These are phyloP conservation scores for Haplotaxodon microlepis DNA, from an alignment of 2,113 vertebrate species.

Conservation along the genomic window DNA sequence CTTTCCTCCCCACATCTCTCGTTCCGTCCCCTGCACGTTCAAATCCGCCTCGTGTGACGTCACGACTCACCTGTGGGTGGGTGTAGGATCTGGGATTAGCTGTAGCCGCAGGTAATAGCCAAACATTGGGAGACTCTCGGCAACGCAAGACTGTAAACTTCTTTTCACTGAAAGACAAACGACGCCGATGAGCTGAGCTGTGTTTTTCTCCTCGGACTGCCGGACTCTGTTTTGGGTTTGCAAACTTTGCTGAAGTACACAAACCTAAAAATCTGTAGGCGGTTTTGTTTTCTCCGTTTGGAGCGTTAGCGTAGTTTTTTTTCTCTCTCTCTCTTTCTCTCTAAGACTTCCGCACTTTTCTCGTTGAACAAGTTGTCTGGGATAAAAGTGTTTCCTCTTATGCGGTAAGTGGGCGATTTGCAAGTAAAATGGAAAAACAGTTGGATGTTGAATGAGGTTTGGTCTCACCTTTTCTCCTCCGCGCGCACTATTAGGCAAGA, in stretches of 20 bases:
- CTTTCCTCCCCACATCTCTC: background rate
- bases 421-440: background rate
- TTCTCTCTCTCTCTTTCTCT: rapidly evolving
- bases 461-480: background rate
- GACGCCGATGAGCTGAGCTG: background rate
- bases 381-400: conserved; percentile 42
- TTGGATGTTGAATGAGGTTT: background rate
- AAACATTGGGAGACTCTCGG: conserved; percentile 33
- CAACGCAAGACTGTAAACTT: background rate
- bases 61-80: conserved; percentile 66
- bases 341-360: conserved; percentile 64
- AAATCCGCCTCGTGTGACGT: conserved; percentile 59
- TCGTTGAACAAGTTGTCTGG: conserved; percentile 3
- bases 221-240: background rate
- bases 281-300: background rate
- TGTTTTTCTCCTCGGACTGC: background rate
- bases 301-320: background rate
- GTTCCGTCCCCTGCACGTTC: background rate
- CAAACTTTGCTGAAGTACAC: background rate
- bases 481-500: background rate
- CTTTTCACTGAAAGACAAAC: background rate
- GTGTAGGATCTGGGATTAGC: conserved; percentile 53
- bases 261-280: background rate
- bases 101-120: conserved; percentile 71
- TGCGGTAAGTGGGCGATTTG: conserved; percentile 58